Percentiles rank a stretch among this genome's conserved stretches.
Evolutionary conservation across 1,140 invertebrate species (phyloP).

Genomic region (Nasonia longicornis): DNA sequence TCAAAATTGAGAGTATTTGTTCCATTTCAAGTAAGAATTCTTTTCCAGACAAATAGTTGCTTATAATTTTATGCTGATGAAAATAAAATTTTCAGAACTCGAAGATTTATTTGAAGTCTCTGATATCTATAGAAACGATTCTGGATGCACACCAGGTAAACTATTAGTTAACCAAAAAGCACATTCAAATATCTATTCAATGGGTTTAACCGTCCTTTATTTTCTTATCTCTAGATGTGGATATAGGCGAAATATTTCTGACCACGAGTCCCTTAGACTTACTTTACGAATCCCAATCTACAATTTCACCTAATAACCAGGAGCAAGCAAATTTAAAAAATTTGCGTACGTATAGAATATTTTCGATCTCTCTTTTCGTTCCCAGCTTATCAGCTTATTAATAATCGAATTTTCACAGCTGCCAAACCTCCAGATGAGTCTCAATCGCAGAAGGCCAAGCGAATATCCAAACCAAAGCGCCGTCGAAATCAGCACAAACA

Average conservation of each 20-base stretch:
- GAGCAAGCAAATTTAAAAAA: not conserved
- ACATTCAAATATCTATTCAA: not conserved
- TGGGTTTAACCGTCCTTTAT: not conserved
- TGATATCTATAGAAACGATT: too few relatives aligned
- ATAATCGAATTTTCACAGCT: too few relatives aligned
- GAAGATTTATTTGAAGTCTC: too few relatives aligned
- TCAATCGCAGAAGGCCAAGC: too few relatives aligned
- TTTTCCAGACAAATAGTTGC: too few relatives aligned
- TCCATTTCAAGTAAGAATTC: not conserved
- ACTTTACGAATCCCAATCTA: not conserved
- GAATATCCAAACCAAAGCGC: too few relatives aligned
- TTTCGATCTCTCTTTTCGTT: too few relatives aligned
- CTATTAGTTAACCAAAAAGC: not conserved
- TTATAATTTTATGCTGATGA: too few relatives aligned
- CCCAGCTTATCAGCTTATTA: too few relatives aligned
- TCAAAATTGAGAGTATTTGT: not conserved
- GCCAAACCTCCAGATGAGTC: too few relatives aligned
- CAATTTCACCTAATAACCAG: not conserved
- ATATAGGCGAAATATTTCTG: not conserved
- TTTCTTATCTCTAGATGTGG: not conserved
- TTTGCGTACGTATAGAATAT: not conserved
- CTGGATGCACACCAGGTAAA: too few relatives aligned
- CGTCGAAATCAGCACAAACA: not conserved
- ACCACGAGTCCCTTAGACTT: not conserved
- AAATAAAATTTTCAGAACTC: too few relatives aligned